Conservation (phyloP, 2,113 vertebrate genomes). For the Eclectus roratus region DNA sequence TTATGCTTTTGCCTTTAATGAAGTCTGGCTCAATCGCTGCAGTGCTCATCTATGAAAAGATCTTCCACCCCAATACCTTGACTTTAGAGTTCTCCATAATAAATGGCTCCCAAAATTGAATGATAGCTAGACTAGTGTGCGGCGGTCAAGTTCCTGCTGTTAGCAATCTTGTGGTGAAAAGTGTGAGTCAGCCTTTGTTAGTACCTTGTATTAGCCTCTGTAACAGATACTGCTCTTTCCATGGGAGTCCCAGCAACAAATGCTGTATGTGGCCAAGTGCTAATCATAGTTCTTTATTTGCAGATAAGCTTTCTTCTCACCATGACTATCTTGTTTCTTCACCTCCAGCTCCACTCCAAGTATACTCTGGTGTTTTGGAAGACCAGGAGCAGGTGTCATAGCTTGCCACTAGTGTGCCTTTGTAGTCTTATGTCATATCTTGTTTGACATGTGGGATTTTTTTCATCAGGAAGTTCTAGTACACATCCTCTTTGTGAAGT, state of each 20-base stretch:
- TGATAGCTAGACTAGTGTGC: neutral
- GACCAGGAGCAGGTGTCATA: neutral
- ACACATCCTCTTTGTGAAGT: neutral
- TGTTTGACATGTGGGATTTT: neutral
- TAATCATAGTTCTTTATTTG: neutral
- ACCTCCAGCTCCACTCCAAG: neutral
- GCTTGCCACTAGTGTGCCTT: neutral
- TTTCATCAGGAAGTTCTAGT: neutral
- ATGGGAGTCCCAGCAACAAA: neutral
- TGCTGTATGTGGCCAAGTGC: neutral
- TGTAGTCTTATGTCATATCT: neutral
- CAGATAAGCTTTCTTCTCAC: neutral
- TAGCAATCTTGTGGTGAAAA: neutral
- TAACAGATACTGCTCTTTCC: neutral
- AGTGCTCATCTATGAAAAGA: neutral
- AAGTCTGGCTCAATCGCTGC: neutral
- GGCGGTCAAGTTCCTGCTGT: neutral
- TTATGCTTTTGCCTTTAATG: neutral
- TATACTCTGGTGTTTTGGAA: neutral
- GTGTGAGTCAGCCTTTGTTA: neutral
- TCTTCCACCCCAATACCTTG: neutral
- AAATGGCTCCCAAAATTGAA: neutral
- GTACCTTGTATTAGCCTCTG: neutral
- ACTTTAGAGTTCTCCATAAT: neutral
- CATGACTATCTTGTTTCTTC: neutral